Conservation (phyloP, 2,113 vertebrate species). For the Sceloporus tristichus region DNA sequence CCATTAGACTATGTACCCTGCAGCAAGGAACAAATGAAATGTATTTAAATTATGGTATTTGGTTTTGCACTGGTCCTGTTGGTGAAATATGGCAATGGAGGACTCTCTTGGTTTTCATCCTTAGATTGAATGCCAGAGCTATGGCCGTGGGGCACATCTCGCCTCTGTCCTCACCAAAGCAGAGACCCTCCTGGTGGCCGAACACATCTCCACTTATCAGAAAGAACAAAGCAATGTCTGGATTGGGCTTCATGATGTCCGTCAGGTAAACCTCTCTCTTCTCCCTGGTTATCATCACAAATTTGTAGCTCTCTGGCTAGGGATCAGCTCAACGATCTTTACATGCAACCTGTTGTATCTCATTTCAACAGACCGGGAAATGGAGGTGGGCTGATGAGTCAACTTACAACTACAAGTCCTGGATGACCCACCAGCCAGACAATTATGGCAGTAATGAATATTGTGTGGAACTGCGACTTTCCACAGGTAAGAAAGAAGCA, state of each 20-base stretch:
- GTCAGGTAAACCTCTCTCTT: not conserved
- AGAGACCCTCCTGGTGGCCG: not conserved
- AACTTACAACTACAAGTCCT: slow-evolving; percentile 15
- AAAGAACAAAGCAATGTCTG: not conserved
- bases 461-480: slow-evolving; percentile 1
- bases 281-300: not conserved
- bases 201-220: not conserved
- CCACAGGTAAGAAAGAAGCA: not conserved
- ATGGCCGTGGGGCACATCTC: slow-evolving; percentile 8
- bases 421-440: not conserved
- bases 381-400: slow-evolving; percentile 35
- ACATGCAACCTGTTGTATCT: not conserved
- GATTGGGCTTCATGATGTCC: slow-evolving; percentile 1
- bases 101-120: not conserved
- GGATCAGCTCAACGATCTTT: not conserved
- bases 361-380: not conserved
- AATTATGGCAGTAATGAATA: not conserved
- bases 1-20: too few species aligned
- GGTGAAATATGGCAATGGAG: too few species aligned
- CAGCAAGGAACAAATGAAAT: too few species aligned
- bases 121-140: not conserved
- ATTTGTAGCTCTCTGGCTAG: not conserved
- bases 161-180: not conserved
- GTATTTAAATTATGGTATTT: too few species aligned
- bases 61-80: not conserved